Percentiles rank a stretch among this genome's conserved stretches.
Conservation (phyloP, 2,888 invertebrate species). For the Polyommatus icarus region DNA sequence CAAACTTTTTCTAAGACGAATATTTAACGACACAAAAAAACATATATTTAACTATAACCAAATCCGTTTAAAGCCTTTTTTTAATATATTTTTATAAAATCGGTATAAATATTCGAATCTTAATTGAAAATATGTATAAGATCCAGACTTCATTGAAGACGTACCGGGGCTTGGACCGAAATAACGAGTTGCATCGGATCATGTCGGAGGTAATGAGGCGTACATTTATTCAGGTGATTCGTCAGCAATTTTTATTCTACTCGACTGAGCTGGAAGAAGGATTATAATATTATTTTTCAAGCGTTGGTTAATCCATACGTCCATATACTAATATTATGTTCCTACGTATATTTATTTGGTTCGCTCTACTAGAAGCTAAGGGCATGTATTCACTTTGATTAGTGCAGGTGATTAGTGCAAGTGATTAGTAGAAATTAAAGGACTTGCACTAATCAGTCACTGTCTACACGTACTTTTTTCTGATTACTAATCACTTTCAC, state of each 20-base stretch:
- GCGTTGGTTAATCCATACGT: too few species aligned
- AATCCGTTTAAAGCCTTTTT: neutral
- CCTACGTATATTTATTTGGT: too few species aligned
- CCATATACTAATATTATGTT: too few species aligned
- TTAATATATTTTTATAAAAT: neutral
- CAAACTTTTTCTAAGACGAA: too few species aligned
- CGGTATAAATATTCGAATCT: neutral
- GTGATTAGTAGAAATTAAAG: too few species aligned
- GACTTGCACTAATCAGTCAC: too few species aligned
- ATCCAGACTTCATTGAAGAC: constrained; percentile 1
- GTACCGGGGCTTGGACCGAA: neutral
- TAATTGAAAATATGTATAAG: constrained; percentile 12
- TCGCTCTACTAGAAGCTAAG: too few species aligned
- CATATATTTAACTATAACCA: neutral
- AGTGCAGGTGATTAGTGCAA: too few species aligned
- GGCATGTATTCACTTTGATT: too few species aligned
- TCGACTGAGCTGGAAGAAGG: neutral
- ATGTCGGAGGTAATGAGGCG: constrained; percentile 17
- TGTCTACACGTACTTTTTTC: too few species aligned
- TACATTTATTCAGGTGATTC: constrained; percentile 23
- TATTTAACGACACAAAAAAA: neutral
- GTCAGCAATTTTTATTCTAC: neutral
- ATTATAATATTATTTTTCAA: neutral
- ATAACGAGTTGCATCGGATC: constrained; percentile 20
- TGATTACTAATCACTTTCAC: too few species aligned